phyloP scores from a whole-genome alignment of 2,797 vertebrate genomes.

The Pseudomugil gertrudae region DNA sequence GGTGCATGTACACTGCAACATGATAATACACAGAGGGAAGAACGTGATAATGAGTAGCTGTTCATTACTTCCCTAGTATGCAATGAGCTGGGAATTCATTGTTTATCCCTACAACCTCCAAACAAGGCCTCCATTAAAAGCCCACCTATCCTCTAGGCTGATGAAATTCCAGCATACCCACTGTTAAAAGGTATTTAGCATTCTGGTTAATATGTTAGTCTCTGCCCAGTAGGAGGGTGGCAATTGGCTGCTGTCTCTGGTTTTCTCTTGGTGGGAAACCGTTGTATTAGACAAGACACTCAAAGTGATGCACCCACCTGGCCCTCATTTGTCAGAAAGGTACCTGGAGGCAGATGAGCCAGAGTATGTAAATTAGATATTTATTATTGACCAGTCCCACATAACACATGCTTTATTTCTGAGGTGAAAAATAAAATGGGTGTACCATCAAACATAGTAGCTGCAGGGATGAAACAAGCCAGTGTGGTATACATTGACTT shows the following conservation, averaged over 20 bases:
- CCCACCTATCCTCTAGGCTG: background rate
- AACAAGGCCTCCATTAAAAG: background rate
- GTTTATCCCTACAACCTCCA: background rate
- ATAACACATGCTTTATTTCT: slow-evolving; percentile 11
- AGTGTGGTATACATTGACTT: background rate
- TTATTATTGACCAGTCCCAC: slow-evolving; percentile 4
- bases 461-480: background rate
- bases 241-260: slow-evolving; percentile 47
- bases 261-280: slow-evolving; percentile 45
- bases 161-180: background rate
- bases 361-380: slow-evolving; percentile 23
- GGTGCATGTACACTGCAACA: background rate
- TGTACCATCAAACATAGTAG: slow-evolving; percentile 14
- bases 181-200: background rate
- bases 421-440: background rate
- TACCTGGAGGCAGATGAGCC: slow-evolving; percentile 7
- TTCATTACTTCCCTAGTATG: slow-evolving; percentile 11
- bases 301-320: slow-evolving; percentile 68
- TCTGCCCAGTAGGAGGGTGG: slow-evolving; percentile 24
- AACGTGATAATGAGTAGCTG: background rate
- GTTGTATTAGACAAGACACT: slow-evolving; percentile 67
- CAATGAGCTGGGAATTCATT: slow-evolving; percentile 5
- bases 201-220: background rate
- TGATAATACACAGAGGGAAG: slow-evolving; percentile 12
- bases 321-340: slow-evolving; percentile 72